Base-by-base conservation (phyloP, 2,888 invertebrate genomes). In the Aleiodes leptofemur region DNA sequence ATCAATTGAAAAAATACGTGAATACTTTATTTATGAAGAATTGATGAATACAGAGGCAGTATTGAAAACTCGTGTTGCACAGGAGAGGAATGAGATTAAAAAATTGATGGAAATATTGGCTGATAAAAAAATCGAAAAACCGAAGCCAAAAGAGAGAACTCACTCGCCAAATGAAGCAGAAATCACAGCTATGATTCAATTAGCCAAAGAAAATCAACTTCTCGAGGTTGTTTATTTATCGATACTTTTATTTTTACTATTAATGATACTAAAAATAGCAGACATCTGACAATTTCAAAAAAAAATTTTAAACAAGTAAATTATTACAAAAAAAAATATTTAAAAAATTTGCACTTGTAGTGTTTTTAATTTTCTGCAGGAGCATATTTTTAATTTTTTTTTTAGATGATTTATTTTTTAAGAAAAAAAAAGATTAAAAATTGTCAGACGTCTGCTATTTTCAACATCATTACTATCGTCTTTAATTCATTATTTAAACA, bases 71-170 rank as follows among this genome's bases (percentile, higher is more conserved):
- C 93, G 94, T 84, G 95, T 96, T 72, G 92, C 93, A 84, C 92
- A 92, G 0, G 96, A 96, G 89, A 93, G 93, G 82, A 93, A 93
- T 55, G 95, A 96, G 90, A 93, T 95, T 13, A 92, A 93, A 31
- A 92, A 92, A 78, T 89, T 95, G 14, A 91, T 79, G 56, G 86
- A 87, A 56, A 82, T 84, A 76, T 76, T 89, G 29, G 76, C 81
- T 1, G 86, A 88, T 73, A 82, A 79, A 11, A 83, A 83, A 48
- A 78, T 77, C 9, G 82, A 83, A 11, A 86, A 83, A 43, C 83
- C 84, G 16, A 84, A 83, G 66, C 81, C 82, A 34, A 82, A 81
- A 38, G 77, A 76, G 16, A 38, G 38, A 7, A 74, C 81, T 48
- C 83, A 88, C 73, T 89, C 88, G 68, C 91, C 91, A 31, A 91